phyloP scores from a whole-genome alignment of 2,888 invertebrate genomes.

The Nemoura dubitans region DNA sequence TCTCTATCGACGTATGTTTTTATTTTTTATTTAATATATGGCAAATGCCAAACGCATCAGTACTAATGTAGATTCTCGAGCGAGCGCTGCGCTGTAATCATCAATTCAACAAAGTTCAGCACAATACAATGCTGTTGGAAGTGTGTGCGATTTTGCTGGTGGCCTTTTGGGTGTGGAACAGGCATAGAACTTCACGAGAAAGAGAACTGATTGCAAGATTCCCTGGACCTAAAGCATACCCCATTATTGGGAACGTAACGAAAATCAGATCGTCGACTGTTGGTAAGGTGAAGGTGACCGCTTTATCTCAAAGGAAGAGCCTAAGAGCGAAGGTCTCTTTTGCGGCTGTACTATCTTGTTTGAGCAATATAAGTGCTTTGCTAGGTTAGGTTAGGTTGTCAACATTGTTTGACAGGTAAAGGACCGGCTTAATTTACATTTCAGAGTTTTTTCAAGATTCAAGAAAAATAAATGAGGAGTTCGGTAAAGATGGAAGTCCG shows the following conservation, averaged over 20 bases:
- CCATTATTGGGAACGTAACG: neutral
- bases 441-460: neutral
- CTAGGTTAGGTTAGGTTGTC: too few relatives aligned
- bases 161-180: neutral
- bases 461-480: neutral
- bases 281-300: neutral
- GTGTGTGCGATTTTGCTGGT: conserved; percentile 3
- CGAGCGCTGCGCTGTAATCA: too few relatives aligned
- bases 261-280: neutral
- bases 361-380: too few relatives aligned
- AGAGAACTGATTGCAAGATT: neutral
- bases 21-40: too few relatives aligned
- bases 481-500: neutral
- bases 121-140: neutral
- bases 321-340: too few relatives aligned
- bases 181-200: neutral
- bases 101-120: too few relatives aligned
- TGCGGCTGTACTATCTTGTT: too few relatives aligned
- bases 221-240: neutral
- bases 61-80: too few relatives aligned
- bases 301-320: too few relatives aligned
- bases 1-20: neutral
- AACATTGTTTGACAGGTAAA: too few relatives aligned
- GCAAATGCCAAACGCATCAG: too few relatives aligned
- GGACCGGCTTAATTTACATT: too few relatives aligned